Conservation (phyloP, 2,797 vertebrate species). For the Lithobates pipiens region DNA sequence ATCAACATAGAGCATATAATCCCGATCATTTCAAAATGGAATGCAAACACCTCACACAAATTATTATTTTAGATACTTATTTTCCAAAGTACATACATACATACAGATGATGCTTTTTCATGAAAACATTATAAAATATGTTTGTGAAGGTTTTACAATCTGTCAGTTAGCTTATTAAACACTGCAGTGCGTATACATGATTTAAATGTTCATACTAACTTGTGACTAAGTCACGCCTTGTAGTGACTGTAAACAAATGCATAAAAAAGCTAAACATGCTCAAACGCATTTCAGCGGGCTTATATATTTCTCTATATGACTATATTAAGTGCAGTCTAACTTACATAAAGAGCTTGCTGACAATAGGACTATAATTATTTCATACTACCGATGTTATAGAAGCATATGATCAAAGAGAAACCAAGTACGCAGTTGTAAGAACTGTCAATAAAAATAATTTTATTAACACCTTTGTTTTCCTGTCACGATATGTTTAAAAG, state of each 20-base stretch:
- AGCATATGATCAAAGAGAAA: neutral
- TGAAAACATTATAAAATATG: constrained; percentile 5
- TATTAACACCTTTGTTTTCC: neutral
- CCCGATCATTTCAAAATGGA: neutral
- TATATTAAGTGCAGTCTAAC: neutral
- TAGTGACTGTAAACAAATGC: neutral
- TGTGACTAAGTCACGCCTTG: neutral
- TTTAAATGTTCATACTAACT: neutral
- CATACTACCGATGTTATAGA: neutral
- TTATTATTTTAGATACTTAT: neutral
- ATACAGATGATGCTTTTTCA: neutral
- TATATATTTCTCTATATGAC: constrained; percentile 1
- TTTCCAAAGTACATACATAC: neutral
- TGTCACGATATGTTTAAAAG: neutral
- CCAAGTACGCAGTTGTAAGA: neutral
- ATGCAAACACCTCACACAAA: neutral
- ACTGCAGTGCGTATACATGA: neutral
- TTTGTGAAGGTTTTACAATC: constrained; percentile 5
- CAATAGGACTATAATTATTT: neutral
- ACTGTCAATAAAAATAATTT: neutral
- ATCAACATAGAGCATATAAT: neutral
- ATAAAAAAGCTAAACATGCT: neutral
- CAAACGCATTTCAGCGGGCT: neutral
- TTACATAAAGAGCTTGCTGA: neutral
- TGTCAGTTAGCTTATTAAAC: neutral